Evolutionary conservation across 2,113 vertebrate species (phyloP), one percentile per base, ranked within the genome.

Genomic region (Xiphophorus maculatus): DNA sequence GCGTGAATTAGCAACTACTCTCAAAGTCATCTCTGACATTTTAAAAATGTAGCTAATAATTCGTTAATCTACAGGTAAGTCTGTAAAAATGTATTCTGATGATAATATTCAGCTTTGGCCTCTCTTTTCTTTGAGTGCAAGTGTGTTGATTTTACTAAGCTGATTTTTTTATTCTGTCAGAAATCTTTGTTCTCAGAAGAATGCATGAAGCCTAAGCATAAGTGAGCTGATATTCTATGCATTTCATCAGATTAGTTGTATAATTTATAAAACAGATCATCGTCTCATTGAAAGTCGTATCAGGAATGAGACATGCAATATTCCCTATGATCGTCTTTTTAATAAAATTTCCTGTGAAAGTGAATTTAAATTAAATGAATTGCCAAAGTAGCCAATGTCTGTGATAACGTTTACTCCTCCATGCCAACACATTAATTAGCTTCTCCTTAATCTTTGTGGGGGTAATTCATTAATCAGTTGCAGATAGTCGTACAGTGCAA

Each of bases 201-300:
- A 74, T 33, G 27, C 27, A 54, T 32, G 48, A 48, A 29, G 42
- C 25, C n/a, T 27, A n/a, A 4, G 42, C 32, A 14, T 25, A 28
- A 4, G 74, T 62, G 9, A 81, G 69, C 60, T 64, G 30, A 61
- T 75, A 60, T 30, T 79, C 65, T 72, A 25, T 22, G 30, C 68
- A 79, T 68, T 69, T 73, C n/a, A 28, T 72, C 54, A 69, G 12
- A 66, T 68, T 54, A 67, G 77, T 78, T 60, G 32, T 37, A 37
- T 27, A 44, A 33, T 60, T 74, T 37, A 25, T 61, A 63, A 71
- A 30, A 64, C 27, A 9, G 28, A 62, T 63, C 13, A 69, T 28
- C 29, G 63, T 4, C 35, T 66, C 40, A 4, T 48, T 71, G 62
- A 15, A 69, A 62, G 17, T 44, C 8, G 6, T 58, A 76, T 80